Evolutionary conservation across 2,888 invertebrate species (phyloP), one percentile per base, ranked within the genome.

Genomic region (Oscheius sp.): DNA sequence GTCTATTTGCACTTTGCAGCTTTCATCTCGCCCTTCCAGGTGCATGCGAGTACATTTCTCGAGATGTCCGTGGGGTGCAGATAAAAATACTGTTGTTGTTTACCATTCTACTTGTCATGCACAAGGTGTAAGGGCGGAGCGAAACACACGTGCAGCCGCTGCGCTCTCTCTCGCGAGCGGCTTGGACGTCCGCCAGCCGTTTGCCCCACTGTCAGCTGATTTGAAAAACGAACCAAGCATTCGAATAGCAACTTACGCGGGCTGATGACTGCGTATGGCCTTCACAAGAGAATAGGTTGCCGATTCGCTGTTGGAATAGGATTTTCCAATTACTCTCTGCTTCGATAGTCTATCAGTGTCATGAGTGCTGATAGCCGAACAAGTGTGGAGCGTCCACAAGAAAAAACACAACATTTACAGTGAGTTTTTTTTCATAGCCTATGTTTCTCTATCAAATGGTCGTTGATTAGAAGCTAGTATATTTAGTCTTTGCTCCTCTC

Each of bases 171-270:
- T 37, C 29, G 53, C 32, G 35, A 32, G 72, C 50, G 51, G 60
- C 70, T 58, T 57, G 63, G 63, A 63, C 48, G 10, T 7, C 63
- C 48, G 70, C 70, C 70, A 70, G 70, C 59, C 70, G 70, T 70
- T 70, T 70, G 68, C 50, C 59, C 21, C 72, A 55, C 72, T 72
- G 72, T 72, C 72, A 72, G 72, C 72, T 72, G 72, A 72, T 72
- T 72, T 60, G 62, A 72, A 62, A 72, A 50, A 42, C 13, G 55
- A 72, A 51, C 42, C 70, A 70, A 70, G 59, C 57, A 70, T 70
- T 70, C 70, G 70, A 70, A 70, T 58, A 57, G 57, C 70, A 58
- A 57, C 70, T 57, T 70, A 70, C 70, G 58, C 57, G 55, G 35
- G 59, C 70, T 70, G 70, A 70, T 70, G 70, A 58, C 68, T 68